Conservation (phyloP, 1,140 invertebrate species). For the Aphelinus certus region DNA sequence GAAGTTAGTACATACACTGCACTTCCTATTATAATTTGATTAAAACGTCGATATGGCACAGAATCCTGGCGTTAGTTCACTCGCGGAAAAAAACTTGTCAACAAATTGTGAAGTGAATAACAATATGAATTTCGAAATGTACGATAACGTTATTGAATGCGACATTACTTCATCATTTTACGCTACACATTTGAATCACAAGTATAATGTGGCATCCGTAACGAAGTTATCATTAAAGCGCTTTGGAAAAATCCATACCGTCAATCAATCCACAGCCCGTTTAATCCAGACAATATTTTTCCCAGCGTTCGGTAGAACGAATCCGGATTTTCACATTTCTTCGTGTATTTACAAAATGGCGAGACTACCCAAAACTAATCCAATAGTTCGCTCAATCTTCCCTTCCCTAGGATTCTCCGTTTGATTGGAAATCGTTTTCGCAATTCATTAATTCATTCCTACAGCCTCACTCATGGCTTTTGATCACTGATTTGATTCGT, state of each 20-base stretch:
- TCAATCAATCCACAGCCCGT: too few species aligned
- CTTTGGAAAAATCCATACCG: too few species aligned
- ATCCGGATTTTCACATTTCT: constrained; percentile 14
- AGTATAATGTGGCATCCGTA: too few species aligned
- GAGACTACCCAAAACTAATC: constrained; percentile 3
- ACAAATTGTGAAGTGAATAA: constrained; percentile 22
- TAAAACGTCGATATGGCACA: constrained; percentile 40
- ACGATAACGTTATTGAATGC: not conserved
- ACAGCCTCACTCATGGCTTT: too few species aligned
- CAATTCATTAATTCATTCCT: too few species aligned
- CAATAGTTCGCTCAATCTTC: too few species aligned
- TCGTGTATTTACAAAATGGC: constrained; percentile 20
- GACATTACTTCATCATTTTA: too few species aligned
- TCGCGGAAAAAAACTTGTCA: constrained; percentile 7
- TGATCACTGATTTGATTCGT: too few species aligned
- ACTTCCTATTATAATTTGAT: constrained; percentile 22
- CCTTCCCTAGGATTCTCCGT: too few species aligned
- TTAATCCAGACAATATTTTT: not conserved
- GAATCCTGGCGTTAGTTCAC: constrained; percentile 27
- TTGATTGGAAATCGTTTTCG: too few species aligned
- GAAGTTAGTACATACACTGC: constrained; percentile 17
- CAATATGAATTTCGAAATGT: constrained; percentile 3
- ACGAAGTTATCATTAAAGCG: too few species aligned
- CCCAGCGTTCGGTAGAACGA: constrained; percentile 1
- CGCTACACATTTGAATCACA: too few species aligned